Conservation (phyloP, 2,113 vertebrate species). For the Gambusia affinis region DNA sequence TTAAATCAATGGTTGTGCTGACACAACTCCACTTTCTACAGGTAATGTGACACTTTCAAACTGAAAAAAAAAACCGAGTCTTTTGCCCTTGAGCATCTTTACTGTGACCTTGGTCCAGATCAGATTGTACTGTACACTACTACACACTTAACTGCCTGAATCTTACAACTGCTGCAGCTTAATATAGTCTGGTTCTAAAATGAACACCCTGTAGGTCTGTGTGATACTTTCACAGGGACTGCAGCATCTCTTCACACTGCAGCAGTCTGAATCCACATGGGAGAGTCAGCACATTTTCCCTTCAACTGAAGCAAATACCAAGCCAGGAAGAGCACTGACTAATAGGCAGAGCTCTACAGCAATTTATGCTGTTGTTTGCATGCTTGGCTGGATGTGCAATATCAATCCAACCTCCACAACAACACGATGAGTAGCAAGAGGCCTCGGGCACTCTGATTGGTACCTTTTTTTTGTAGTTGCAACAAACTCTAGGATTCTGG, state of each 20-base stretch:
- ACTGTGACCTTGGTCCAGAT: not conserved
- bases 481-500: not conserved
- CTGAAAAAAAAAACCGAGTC: not conserved
- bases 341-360: constrained; percentile 15
- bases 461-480: not conserved
- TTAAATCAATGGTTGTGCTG: constrained; percentile 43
- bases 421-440: constrained; percentile 23
- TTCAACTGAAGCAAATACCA: constrained; percentile 10
- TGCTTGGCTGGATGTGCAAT: constrained; percentile 10
- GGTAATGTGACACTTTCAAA: constrained; percentile 11
- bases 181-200: not conserved
- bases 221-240: constrained; percentile 13
- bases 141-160: not conserved
- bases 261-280: constrained; percentile 28
- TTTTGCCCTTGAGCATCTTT: constrained; percentile 18
- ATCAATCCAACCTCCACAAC: constrained; percentile 24
- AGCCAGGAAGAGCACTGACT: constrained; percentile 18
- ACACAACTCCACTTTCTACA: constrained; percentile 14
- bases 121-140: not conserved
- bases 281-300: constrained; percentile 36
- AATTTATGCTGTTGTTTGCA: constrained; percentile 27
- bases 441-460: not conserved
- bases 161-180: not conserved
- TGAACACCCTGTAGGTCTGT: not conserved
- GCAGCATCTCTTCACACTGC: constrained; percentile 21